Percentiles rank a stretch among this genome's conserved stretches.
These are phyloP conservation scores for Ptyas mucosa DNA, from an alignment of 2,113 vertebrate species.

Conservation along the genomic window DNA sequence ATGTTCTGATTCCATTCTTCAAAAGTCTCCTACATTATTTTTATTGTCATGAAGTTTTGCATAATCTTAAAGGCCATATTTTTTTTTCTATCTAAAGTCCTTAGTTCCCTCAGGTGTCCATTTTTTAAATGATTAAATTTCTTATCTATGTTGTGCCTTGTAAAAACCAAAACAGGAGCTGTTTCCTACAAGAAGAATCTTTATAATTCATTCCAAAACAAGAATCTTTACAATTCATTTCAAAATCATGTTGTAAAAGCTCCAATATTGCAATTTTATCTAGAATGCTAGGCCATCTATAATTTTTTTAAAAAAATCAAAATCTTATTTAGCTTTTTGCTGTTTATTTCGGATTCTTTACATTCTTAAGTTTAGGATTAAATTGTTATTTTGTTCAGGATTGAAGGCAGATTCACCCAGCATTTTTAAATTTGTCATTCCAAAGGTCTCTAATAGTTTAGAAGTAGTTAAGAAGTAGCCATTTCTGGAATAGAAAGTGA, in stretches of 20 bases:
- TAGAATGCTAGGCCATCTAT: not conserved
- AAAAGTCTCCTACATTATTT: not conserved
- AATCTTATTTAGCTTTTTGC: too few species aligned
- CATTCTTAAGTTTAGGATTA: too few species aligned
- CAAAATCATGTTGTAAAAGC: not conserved
- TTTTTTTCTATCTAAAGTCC: not conserved
- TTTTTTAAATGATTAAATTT: not conserved
- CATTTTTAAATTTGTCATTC: not conserved
- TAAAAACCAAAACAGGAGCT: not conserved
- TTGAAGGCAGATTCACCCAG: too few species aligned
- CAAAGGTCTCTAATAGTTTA: not conserved
- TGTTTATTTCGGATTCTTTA: too few species aligned
- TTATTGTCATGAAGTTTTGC: not conserved
- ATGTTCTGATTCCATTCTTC: not conserved
- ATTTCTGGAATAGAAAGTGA: not conserved
- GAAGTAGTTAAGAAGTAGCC: not conserved
- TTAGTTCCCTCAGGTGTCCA: not conserved
- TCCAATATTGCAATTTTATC: not conserved
- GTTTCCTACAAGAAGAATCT: not conserved
- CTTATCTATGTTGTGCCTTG: not conserved
- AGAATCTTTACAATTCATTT: not conserved
- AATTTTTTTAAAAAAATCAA: not conserved
- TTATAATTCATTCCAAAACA: not conserved
- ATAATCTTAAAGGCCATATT: not conserved
- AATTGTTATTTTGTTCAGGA: too few species aligned